Conservation (phyloP, 1,140 invertebrate genomes). For the Drosophila guanche region DNA sequence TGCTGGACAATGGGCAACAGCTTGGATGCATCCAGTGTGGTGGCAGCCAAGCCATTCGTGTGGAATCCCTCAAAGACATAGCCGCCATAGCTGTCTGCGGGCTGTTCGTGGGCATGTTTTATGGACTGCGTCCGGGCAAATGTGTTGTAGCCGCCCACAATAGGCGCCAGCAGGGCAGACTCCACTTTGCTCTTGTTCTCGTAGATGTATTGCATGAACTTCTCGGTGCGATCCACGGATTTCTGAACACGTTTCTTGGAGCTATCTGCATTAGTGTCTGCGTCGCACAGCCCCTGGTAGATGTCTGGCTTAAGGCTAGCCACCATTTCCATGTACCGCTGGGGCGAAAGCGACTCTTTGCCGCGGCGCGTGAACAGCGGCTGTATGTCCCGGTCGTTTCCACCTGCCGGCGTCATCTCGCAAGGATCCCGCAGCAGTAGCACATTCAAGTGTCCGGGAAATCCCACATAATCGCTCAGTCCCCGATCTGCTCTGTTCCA, state of each 20-base stretch:
- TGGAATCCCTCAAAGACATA: constrained; percentile 93
- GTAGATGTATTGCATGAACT: constrained; percentile 87
- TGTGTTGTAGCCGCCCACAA: constrained; percentile 90
- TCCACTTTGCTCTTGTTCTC: constrained; percentile 85
- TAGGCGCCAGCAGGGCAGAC: constrained; percentile 84
- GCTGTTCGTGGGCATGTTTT: constrained; percentile 85
- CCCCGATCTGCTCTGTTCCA: constrained; percentile 79
- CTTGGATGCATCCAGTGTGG: constrained; percentile 85
- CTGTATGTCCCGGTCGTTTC: constrained; percentile 87
- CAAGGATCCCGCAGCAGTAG: constrained; percentile 88
- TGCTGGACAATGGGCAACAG: constrained; percentile 86
- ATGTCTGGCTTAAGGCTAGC: constrained; percentile 91
- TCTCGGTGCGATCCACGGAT: constrained; percentile 86
- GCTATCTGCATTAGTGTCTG: constrained; percentile 89
- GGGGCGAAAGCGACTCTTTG: constrained; percentile 86
- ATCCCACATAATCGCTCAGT: constrained; percentile 86
- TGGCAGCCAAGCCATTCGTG: constrained; percentile 86
- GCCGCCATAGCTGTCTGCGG: constrained; percentile 85
- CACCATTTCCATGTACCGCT: constrained; percentile 89
- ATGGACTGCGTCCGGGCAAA: constrained; percentile 86
- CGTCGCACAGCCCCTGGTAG: constrained; percentile 91
- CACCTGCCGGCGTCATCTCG: constrained; percentile 86
- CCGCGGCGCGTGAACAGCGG: constrained; percentile 90
- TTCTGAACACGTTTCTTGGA: constrained; percentile 88
- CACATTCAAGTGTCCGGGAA: constrained; percentile 86